phyloP scores from a whole-genome alignment of 2,888 invertebrate species.

The Lissocephala sabroskyi region DNA sequence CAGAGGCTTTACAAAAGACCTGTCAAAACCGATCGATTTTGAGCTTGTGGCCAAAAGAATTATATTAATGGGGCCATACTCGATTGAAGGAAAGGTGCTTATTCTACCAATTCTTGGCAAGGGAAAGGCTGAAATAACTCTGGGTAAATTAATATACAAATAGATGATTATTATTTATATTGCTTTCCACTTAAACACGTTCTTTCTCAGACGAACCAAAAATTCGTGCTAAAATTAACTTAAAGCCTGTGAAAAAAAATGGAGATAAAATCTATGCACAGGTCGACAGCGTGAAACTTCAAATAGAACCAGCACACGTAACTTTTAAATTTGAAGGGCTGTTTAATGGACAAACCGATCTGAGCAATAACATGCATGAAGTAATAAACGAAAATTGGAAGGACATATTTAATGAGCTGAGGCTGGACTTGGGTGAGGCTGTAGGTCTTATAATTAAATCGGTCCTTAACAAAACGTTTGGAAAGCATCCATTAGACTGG shows the following conservation, averaged over 20 bases:
- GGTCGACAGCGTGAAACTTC: constrained; percentile 30
- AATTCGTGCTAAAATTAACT: constrained; percentile 23
- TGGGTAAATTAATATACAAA: constrained; percentile 53
- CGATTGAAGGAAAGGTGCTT: constrained; percentile 55
- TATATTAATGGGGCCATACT: constrained; percentile 51
- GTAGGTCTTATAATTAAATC: constrained; percentile 65
- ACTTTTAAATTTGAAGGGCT: constrained; percentile 60
- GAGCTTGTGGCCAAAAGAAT: constrained; percentile 53
- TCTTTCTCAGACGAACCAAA: no score
- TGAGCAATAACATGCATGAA: constrained; percentile 72
- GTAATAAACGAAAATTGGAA: constrained; percentile 73
- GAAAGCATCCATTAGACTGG: constrained; percentile 65
- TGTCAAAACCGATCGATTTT: constrained; percentile 34
- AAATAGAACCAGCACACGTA: constrained; percentile 41
- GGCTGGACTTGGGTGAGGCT: constrained; percentile 61
- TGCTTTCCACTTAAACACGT: neutral
- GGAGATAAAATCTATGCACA: constrained; percentile 36
- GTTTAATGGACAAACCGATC: constrained; percentile 72
- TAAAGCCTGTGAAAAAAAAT: constrained; percentile 31
- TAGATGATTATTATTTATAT: no score
- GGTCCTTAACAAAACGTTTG: constrained; percentile 65
- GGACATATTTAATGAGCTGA: constrained; percentile 71
- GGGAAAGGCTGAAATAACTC: constrained; percentile 43
- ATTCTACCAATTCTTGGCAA: constrained; percentile 63
- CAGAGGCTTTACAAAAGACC: constrained; percentile 51